Evolutionary conservation across 37 sponge, comb jelly and placozoan genomes (phyloP).

Genomic region (Petrosia ficiformis): DNA sequence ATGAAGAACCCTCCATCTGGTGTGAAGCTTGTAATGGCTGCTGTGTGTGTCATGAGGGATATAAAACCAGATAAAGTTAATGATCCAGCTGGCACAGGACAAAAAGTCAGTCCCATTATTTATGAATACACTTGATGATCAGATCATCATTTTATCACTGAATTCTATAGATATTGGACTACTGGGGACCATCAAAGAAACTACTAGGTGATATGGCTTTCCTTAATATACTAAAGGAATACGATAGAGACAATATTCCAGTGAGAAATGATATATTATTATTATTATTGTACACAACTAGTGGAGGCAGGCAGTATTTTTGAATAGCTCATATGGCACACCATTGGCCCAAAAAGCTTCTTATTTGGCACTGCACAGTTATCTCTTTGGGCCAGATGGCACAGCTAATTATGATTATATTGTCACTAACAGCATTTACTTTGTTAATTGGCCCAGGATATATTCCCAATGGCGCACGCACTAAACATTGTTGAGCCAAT

Average conservation of each 20-base stretch:
- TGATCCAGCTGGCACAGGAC: constrained; percentile 80
- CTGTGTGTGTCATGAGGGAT: constrained; percentile 98
- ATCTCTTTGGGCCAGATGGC: too few species aligned
- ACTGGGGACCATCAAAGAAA: constrained; percentile 98
- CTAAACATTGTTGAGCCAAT: too few species aligned
- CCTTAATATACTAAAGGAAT: constrained; percentile 81
- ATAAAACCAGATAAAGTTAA: constrained; percentile 95
- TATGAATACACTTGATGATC: too few species aligned
- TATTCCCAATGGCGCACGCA: too few species aligned
- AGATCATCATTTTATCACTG: constrained; percentile 13
- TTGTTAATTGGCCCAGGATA: too few species aligned
- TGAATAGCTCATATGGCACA: too few species aligned
- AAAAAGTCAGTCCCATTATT: constrained; percentile 40
- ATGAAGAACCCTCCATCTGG: constrained; percentile 97
- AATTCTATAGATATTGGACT: constrained; percentile 84
- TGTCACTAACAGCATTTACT: too few species aligned
- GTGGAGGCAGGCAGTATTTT: too few species aligned
- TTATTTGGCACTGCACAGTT: too few species aligned
- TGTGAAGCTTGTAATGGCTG: constrained; percentile 97
- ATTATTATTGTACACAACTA: not conserved
- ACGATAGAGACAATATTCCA: constrained; percentile 95
- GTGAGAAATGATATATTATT: constrained; percentile 31
- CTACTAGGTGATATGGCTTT: constrained; percentile 95
- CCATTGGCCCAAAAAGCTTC: too few species aligned
- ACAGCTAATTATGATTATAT: too few species aligned